Evolutionary conservation across 2,113 vertebrate species (phyloP).

Genomic region (Anolis carolinensis): DNA sequence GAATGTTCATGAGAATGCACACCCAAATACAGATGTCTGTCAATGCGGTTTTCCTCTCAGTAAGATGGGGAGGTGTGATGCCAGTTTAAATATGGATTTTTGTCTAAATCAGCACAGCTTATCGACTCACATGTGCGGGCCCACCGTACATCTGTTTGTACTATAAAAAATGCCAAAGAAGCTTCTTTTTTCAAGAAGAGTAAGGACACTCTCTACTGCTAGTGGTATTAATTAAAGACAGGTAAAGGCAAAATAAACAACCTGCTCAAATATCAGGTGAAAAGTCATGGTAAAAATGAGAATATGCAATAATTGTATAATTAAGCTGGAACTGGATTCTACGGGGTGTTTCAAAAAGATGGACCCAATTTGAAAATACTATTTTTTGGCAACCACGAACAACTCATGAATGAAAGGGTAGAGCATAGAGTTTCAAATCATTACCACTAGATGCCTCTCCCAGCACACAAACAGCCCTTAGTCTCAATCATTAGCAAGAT

Average conservation of each 20-base stretch:
- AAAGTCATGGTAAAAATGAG: too few relatives aligned
- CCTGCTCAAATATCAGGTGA: background rate
- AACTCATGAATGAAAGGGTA: too few relatives aligned
- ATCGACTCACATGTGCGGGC: background rate
- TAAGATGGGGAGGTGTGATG: background rate
- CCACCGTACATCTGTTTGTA: background rate
- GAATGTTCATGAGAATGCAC: background rate
- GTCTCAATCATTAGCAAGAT: too few relatives aligned
- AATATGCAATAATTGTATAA: background rate
- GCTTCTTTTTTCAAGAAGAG: background rate
- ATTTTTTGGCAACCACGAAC: too few relatives aligned
- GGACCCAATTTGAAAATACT: too few relatives aligned
- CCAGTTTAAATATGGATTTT: background rate
- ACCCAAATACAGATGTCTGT: background rate
- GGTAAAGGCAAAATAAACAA: background rate
- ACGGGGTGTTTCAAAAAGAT: too few relatives aligned
- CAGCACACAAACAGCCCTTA: too few relatives aligned
- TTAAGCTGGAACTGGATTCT: background rate
- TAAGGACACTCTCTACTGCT: too few relatives aligned
- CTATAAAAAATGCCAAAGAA: too few relatives aligned
- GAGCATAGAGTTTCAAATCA: too few relatives aligned
- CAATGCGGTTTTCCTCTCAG: background rate
- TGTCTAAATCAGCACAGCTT: background rate
- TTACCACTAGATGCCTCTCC: too few relatives aligned
- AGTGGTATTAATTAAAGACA: too few relatives aligned